These are phyloP conservation scores for Autographa pulchrina DNA, from an alignment of 2,888 invertebrate genomes.

Conservation along the genomic window DNA sequence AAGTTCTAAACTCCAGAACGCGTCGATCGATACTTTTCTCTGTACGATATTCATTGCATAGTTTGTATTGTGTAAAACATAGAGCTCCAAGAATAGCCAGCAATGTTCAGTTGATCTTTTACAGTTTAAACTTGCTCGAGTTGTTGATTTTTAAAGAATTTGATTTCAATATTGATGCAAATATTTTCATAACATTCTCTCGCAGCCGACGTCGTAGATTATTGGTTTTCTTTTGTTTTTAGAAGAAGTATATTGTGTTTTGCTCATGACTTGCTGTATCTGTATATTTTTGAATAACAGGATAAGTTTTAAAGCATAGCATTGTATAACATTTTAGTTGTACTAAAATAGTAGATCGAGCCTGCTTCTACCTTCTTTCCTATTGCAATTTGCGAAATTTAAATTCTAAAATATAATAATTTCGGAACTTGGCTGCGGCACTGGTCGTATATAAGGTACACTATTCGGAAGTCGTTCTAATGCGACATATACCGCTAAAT, in stretches of 20 bases:
- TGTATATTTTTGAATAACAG: not conserved
- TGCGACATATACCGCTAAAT: slow-evolving; percentile 76
- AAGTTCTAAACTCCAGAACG: slow-evolving; percentile 56
- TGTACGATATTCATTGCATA: slow-evolving; percentile 33
- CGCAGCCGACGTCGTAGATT: not conserved
- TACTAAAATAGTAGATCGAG: no score
- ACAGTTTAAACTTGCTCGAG: slow-evolving; percentile 21
- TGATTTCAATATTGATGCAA: slow-evolving; percentile 28
- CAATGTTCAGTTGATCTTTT: slow-evolving; percentile 31
- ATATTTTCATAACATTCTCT: slow-evolving; percentile 37
- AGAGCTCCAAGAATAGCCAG: slow-evolving; percentile 14
- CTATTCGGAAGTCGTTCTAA: slow-evolving; percentile 74
- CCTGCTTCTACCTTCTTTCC: no score
- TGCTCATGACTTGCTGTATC: not conserved
- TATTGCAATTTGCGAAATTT: no score
- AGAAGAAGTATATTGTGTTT: not conserved
- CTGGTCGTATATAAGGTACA: slow-evolving; percentile 35
- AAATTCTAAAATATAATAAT: no score
- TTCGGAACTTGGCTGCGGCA: no score
- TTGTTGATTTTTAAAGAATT: slow-evolving; percentile 35
- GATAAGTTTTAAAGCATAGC: no score
- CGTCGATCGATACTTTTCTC: slow-evolving; percentile 61
- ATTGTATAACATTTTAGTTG: no score
- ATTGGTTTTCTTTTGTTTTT: not conserved
- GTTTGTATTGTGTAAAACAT: slow-evolving; percentile 20